A percentile compares a stretch with the other conserved stretches of the same genome.
These are phyloP conservation scores for Cecropterus lyciades DNA, from an alignment of 1,140 invertebrate genomes.

Conservation along the genomic window DNA sequence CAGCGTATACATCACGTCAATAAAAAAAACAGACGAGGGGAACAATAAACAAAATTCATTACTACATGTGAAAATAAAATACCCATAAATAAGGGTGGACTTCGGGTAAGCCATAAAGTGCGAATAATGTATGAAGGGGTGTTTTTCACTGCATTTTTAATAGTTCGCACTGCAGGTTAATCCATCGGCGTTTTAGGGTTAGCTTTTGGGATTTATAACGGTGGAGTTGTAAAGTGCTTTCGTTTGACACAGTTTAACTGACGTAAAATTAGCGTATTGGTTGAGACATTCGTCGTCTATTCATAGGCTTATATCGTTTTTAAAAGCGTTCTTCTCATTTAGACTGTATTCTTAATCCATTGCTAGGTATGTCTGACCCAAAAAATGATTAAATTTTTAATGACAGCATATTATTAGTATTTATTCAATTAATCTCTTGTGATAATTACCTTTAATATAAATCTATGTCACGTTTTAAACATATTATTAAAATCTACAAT, in stretches of 20 bases:
- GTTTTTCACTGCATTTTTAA: slow-evolving; percentile 52
- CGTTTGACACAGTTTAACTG: slow-evolving; percentile 4
- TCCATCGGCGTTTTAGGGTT: slow-evolving; percentile 39
- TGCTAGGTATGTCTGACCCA: too few species aligned
- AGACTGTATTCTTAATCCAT: too few species aligned
- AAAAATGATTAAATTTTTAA: too few species aligned
- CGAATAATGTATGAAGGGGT: slow-evolving; percentile 45
- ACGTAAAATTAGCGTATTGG: too few species aligned
- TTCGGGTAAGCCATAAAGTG: slow-evolving; percentile 41
- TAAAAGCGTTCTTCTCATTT: too few species aligned
- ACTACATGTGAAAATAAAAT: slow-evolving; percentile 44
- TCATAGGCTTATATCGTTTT: too few species aligned
- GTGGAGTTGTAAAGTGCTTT: slow-evolving; percentile 17
- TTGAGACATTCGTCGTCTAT: too few species aligned
- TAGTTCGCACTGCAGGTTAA: slow-evolving; percentile 44
- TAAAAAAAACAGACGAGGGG: slow-evolving; percentile 39
- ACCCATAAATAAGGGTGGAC: slow-evolving; percentile 47
- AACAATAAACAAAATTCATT: slow-evolving; percentile 56
- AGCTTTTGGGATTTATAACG: slow-evolving; percentile 19
- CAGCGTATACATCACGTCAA: slow-evolving; percentile 36
- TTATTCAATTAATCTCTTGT: too few species aligned
- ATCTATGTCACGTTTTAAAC: too few species aligned
- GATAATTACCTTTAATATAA: too few species aligned
- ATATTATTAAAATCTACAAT: too few species aligned
- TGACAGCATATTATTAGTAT: too few species aligned